phyloP scores from a whole-genome alignment of 2,797 vertebrate genomes.

The Syncerus caffer region DNA sequence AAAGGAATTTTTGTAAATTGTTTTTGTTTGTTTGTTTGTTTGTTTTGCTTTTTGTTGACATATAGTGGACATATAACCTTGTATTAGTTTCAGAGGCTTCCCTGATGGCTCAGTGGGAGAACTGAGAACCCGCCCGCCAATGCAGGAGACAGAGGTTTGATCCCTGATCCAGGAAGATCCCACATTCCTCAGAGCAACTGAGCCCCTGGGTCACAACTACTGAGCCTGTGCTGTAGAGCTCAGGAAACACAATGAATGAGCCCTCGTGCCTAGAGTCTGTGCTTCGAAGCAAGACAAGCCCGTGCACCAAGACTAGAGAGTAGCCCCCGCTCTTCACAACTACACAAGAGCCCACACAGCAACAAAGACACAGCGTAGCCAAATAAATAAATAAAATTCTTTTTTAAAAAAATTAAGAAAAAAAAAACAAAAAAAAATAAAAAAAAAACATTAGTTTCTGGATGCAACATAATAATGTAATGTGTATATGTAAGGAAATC shows the following conservation, averaged over 20 bases:
- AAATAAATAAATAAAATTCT: background rate
- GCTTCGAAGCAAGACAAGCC: background rate
- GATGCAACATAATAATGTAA: background rate
- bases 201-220: background rate
- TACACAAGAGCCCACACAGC: background rate
- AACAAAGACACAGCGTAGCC: accelerated
- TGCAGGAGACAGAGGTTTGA: background rate
- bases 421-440: background rate
- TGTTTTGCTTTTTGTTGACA: background rate
- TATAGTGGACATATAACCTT: background rate
- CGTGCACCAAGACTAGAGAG: background rate
- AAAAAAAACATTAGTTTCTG: background rate
- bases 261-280: background rate
- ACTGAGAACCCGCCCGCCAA: background rate
- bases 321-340: accelerated
- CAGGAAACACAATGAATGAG: background rate
- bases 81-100: background rate
- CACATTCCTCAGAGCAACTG: background rate
- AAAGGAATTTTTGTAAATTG: background rate
- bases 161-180: background rate
- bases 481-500: background rate
- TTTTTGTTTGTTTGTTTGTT: background rate
- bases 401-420: background rate
- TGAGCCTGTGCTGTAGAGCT: background rate
- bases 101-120: background rate